phyloP scores from a whole-genome alignment of 2,888 invertebrate species.

The Malachius bipustulatus region DNA sequence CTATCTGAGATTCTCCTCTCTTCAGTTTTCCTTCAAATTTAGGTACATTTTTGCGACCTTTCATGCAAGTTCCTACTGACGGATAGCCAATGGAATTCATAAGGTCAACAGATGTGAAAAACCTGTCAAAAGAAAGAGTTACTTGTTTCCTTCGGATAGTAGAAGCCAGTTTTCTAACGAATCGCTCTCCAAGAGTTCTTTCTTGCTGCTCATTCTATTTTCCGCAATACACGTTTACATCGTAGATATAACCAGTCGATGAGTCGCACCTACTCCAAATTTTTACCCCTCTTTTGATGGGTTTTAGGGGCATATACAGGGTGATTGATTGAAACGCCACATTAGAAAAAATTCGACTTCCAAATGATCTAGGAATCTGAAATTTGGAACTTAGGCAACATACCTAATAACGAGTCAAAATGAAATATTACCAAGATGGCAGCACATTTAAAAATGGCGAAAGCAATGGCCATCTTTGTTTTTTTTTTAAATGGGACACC shows the following conservation, averaged over 20 bases:
- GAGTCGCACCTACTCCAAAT: slow-evolving; percentile 15
- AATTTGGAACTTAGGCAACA: too few relatives aligned
- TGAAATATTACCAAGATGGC: too few relatives aligned
- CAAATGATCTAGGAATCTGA: too few relatives aligned
- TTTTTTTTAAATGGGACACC: too few relatives aligned
- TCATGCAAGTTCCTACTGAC: slow-evolving; percentile 11
- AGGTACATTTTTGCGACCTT: slow-evolving; percentile 10
- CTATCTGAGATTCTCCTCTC: slow-evolving; percentile 8
- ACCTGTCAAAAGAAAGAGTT: slow-evolving; percentile 11
- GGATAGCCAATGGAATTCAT: slow-evolving; percentile 6
- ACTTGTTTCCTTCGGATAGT: slow-evolving; percentile 5
- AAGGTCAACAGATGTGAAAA: slow-evolving; percentile 12
- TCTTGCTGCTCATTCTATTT: slow-evolving; percentile 10
- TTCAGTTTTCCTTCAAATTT: slow-evolving; percentile 12
- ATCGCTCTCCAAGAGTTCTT: slow-evolving; percentile 6
- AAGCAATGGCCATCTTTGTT: too few relatives aligned
- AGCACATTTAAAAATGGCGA: too few relatives aligned
- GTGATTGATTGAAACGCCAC: too few relatives aligned
- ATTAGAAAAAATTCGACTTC: too few relatives aligned
- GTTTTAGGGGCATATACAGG: slow-evolving; percentile 16
- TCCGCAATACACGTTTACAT: slow-evolving; percentile 16
- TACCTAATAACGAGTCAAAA: too few relatives aligned
- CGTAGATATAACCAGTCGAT: slow-evolving; percentile 15
- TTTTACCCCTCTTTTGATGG: slow-evolving; percentile 17
- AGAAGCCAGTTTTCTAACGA: slow-evolving; percentile 8